These are phyloP conservation scores for Andrena camellia DNA, from an alignment of 2,888 invertebrate species.

Conservation along the genomic window DNA sequence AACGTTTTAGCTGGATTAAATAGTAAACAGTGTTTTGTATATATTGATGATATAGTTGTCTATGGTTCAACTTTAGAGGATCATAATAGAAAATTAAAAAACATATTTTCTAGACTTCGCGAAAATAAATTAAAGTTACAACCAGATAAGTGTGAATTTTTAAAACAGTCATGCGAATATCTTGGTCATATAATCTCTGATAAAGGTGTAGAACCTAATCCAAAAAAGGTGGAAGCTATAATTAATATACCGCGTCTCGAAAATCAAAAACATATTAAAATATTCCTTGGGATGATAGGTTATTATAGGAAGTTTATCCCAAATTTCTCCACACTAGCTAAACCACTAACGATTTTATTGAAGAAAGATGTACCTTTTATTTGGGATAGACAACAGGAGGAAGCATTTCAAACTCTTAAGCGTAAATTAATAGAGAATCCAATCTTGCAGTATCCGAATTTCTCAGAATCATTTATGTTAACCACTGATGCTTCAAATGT, in stretches of 20 bases:
- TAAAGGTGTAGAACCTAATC: too few relatives aligned
- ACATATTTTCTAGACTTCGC: too few relatives aligned
- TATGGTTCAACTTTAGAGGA: conserved; percentile 40
- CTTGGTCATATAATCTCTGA: too few relatives aligned
- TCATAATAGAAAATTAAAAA: conserved; percentile 39
- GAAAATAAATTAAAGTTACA: too few relatives aligned
- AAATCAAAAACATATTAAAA: conserved; percentile 41
- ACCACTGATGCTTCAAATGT: conserved; percentile 22
- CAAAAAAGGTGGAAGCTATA: too few relatives aligned
- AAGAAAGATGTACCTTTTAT: conserved; percentile 37
- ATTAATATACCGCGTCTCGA: too few relatives aligned
- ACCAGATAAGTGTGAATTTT: too few relatives aligned
- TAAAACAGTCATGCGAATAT: too few relatives aligned
- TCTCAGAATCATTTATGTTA: conserved; percentile 3
- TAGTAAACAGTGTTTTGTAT: conserved; percentile 27
- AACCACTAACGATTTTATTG: conserved; percentile 39
- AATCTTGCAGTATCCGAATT: conserved; percentile 20
- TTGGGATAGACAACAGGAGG: conserved; percentile 15
- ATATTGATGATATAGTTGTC: conserved; percentile 45
- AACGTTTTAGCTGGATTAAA: conserved; percentile 65
- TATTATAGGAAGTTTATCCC: conserved; percentile 50
- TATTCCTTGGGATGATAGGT: conserved; percentile 9
- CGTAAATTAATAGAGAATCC: conserved; percentile 12
- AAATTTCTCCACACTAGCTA: conserved; percentile 41
- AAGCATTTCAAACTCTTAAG: conserved; percentile 4